These are phyloP conservation scores for Nebria salina DNA, from an alignment of 2,888 invertebrate species.

Conservation along the genomic window DNA sequence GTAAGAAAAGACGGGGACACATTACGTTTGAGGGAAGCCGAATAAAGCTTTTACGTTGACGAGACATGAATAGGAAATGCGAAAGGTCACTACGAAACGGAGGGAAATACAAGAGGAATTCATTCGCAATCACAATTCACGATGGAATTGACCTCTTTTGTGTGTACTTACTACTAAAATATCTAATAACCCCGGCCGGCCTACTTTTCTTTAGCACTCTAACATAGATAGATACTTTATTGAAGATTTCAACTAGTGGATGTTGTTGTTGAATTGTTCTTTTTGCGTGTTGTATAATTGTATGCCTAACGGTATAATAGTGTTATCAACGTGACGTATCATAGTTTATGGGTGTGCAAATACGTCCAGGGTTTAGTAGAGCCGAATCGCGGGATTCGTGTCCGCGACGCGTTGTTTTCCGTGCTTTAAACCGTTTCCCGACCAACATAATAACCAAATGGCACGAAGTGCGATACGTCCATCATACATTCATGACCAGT, in stretches of 20 bases:
- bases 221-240: no score
- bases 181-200: no score
- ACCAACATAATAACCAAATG: not conserved
- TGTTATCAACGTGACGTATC: slow-evolving; percentile 31
- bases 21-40: not conserved
- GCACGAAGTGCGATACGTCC: slow-evolving; percentile 7
- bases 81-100: not conserved
- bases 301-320: no score
- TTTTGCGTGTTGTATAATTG: not conserved
- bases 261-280: not conserved
- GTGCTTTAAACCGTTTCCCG: slow-evolving; percentile 31
- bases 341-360: slow-evolving; percentile 37
- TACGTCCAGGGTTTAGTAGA: slow-evolving; percentile 23
- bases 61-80: slow-evolving; percentile 1
- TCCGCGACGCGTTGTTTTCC: slow-evolving; percentile 23
- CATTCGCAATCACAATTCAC: not conserved
- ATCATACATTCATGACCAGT: not conserved
- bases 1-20: not conserved
- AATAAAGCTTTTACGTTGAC: not conserved
- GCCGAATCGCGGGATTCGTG: slow-evolving; percentile 17
- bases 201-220: no score
- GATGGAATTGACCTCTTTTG: not conserved
- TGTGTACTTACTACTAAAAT: not conserved
- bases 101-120: not conserved
- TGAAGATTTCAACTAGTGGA: no score